Evolutionary conservation across 2,888 invertebrate species (phyloP).

Genomic region (Pteria penguin): DNA sequence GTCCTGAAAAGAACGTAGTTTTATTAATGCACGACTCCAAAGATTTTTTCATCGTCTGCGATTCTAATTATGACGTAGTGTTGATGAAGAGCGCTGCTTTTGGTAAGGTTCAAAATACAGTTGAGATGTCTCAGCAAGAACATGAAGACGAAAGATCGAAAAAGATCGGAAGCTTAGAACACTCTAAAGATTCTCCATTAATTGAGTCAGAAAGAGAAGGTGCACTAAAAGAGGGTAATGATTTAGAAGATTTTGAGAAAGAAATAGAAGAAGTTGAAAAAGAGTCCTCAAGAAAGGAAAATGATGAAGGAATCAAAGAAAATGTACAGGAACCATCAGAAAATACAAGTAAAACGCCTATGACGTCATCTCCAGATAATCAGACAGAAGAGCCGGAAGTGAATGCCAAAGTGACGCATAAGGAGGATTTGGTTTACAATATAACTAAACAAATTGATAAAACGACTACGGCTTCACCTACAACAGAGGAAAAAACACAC

Average conservation of each 20-base stretch:
- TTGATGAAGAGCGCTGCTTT: background rate
- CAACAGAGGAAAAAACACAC: background rate
- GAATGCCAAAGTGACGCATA: too few relatives aligned
- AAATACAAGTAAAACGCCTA: background rate
- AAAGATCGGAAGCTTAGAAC: background rate
- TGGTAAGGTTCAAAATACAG: background rate
- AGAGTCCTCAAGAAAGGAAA: background rate
- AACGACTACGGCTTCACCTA: background rate
- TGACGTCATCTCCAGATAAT: background rate
- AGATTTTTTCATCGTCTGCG: background rate
- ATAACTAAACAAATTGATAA: background rate
- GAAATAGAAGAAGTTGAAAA: background rate
- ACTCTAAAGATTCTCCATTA: too few relatives aligned
- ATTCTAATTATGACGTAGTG: background rate
- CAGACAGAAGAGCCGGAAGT: background rate
- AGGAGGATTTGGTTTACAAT: too few relatives aligned
- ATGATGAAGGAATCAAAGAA: background rate
- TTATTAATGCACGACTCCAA: background rate
- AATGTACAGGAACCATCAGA: too few relatives aligned
- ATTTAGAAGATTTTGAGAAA: background rate
- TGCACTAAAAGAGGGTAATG: background rate
- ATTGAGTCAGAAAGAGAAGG: background rate
- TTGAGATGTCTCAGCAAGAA: background rate
- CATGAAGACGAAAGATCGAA: background rate
- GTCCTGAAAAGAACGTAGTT: background rate